phyloP scores from a whole-genome alignment of 1,140 invertebrate species.

The Drosophila bipectinata region DNA sequence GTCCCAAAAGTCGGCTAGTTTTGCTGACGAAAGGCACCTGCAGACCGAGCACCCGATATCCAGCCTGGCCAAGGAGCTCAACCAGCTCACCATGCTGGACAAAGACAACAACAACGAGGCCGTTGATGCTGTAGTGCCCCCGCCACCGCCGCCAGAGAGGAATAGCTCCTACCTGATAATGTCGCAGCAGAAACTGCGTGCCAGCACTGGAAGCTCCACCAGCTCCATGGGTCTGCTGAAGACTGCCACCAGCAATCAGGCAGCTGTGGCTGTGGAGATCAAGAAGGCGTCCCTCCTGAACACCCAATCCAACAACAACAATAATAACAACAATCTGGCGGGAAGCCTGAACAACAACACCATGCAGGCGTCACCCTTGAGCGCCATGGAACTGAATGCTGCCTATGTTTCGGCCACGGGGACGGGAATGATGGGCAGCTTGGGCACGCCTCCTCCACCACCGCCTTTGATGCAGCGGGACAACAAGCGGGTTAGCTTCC shows the following conservation, averaged over 20 bases:
- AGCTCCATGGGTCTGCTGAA: slow-evolving; percentile 63
- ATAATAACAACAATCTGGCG: slow-evolving; percentile 66
- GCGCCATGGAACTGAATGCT: slow-evolving; percentile 75
- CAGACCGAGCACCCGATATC: slow-evolving; percentile 82
- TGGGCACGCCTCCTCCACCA: slow-evolving; percentile 49
- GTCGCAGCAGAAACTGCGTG: slow-evolving; percentile 86
- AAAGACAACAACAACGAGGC: slow-evolving; percentile 66
- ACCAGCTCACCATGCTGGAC: slow-evolving; percentile 62
- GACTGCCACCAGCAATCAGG: slow-evolving; percentile 75
- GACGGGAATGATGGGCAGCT: slow-evolving; percentile 46
- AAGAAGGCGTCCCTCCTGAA: slow-evolving; percentile 60
- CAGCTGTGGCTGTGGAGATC: slow-evolving; percentile 54
- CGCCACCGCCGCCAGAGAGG: slow-evolving; percentile 90
- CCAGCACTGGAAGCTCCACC: slow-evolving; percentile 32
- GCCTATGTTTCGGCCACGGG: slow-evolving; percentile 72
- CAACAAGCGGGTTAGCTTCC: slow-evolving; percentile 89
- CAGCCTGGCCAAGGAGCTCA: slow-evolving; percentile 71
- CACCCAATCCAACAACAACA: slow-evolving; percentile 55
- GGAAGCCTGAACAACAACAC: slow-evolving; percentile 54
- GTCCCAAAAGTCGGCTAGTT: slow-evolving; percentile 81
- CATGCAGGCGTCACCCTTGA: slow-evolving; percentile 66
- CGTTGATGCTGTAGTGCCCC: slow-evolving; percentile 73
- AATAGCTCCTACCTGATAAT: slow-evolving; percentile 93
- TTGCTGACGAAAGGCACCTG: slow-evolving; percentile 78
- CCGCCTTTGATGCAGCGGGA: slow-evolving; percentile 67